phyloP scores from a whole-genome alignment of 2,888 invertebrate genomes.

The Cryptophagus acutangulus region DNA sequence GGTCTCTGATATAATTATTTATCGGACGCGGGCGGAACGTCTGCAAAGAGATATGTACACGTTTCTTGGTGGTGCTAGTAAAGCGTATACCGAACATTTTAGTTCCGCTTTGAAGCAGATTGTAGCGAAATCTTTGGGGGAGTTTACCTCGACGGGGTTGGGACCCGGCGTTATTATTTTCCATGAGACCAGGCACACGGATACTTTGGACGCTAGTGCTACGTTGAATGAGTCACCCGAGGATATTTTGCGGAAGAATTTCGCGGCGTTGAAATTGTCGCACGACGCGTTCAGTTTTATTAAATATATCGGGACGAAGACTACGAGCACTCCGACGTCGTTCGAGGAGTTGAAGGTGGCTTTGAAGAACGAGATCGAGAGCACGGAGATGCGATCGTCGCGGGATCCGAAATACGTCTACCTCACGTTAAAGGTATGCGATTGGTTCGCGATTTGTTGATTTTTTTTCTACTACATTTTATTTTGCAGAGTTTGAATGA shows the following conservation, averaged over 20 bases:
- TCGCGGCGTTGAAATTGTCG: conserved; percentile 58
- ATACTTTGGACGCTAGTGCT: conserved; percentile 56
- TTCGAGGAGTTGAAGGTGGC: conserved; percentile 56
- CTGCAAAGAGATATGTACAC: conserved; percentile 71
- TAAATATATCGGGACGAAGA: conserved; percentile 62
- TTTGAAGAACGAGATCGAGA: conserved; percentile 60
- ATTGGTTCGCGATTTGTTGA: neutral
- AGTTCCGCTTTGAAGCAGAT: conserved; percentile 52
- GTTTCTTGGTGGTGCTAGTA: conserved; percentile 72
- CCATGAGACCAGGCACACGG: conserved; percentile 73
- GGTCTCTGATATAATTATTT: conserved; percentile 74
- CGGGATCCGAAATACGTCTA: conserved; percentile 64
- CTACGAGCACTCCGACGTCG: conserved; percentile 53
- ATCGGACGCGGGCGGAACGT: conserved; percentile 69
- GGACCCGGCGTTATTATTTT: conserved; percentile 75
- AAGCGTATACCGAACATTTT: conserved; percentile 70
- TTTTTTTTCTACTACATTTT: neutral
- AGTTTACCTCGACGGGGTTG: conserved; percentile 25
- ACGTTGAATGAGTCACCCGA: conserved; percentile 58
- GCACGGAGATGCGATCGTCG: conserved; percentile 66
- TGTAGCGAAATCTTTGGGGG: conserved; percentile 28
- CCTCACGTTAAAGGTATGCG: conserved; percentile 58
- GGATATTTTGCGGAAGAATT: conserved; percentile 58
- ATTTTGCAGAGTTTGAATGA: conserved; percentile 59
- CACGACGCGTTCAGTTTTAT: conserved; percentile 70